Conservation (phyloP, 2,113 vertebrate genomes). For the Tragelaphus imberbis region DNA sequence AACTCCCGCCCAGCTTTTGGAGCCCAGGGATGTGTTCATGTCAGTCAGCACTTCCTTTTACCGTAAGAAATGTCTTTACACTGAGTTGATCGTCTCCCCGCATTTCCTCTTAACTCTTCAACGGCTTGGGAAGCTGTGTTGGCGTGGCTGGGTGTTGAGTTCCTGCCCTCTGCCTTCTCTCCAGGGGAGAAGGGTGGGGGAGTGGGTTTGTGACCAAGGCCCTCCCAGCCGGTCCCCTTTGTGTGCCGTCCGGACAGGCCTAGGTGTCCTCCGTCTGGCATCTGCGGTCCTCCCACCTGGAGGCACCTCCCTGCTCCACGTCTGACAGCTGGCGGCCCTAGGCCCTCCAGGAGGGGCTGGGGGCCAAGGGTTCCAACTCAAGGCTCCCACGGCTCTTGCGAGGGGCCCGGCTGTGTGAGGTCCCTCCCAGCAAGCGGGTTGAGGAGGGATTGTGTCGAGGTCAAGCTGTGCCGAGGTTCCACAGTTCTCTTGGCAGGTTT, state of each 20-base stretch:
- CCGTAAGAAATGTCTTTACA: fast-evolving
- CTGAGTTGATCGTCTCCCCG: fast-evolving
- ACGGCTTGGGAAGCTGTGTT: background rate
- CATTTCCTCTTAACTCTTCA: background rate
- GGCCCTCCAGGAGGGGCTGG: background rate
- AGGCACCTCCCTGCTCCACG: no score
- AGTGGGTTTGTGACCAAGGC: background rate
- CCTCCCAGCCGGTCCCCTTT: background rate
- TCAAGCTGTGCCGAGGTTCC: background rate
- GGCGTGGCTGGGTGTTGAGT: background rate
- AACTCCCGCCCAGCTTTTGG: background rate
- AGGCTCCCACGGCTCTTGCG: fast-evolving
- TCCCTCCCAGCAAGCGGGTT: background rate
- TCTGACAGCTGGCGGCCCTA: background rate
- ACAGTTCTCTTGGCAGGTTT: no score
- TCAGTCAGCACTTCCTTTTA: fast-evolving
- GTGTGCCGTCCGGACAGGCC: no score
- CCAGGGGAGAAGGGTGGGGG: background rate
- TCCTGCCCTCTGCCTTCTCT: background rate
- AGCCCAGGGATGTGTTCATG: fast-evolving
- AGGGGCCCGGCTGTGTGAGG: background rate
- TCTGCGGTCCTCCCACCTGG: background rate
- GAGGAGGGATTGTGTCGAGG: background rate
- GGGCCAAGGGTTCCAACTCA: no score
- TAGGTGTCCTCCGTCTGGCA: background rate